These are phyloP conservation scores for Coendou prehensilis DNA, from an alignment of 2,797 vertebrate genomes.

Conservation along the genomic window DNA sequence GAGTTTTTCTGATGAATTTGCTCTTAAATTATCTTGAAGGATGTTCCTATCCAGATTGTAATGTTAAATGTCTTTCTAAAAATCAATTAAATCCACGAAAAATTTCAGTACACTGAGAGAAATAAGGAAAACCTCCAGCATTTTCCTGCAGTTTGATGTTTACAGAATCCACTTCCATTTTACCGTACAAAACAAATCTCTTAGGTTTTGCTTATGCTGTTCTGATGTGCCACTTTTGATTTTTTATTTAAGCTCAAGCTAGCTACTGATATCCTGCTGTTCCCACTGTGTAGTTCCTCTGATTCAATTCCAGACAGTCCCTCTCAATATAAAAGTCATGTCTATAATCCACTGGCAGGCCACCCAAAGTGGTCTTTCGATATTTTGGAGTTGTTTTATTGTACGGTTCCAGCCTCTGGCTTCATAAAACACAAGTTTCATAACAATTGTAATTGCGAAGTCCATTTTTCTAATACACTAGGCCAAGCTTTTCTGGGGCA, in stretches of 20 bases:
- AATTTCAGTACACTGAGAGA: conserved; percentile 53
- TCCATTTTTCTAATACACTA: conserved; percentile 68
- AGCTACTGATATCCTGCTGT: conserved; percentile 54
- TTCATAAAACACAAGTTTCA: conserved; percentile 78
- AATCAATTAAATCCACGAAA: conserved; percentile 77
- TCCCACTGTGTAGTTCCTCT: conserved; percentile 64
- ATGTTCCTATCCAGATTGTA: conserved; percentile 80
- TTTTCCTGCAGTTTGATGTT: conserved; percentile 63
- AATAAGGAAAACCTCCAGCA: conserved; percentile 54
- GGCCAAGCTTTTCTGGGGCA: conserved; percentile 63
- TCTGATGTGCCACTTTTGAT: conserved; percentile 77
- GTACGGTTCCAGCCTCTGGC: conserved; percentile 61
- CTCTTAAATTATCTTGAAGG: conserved; percentile 71
- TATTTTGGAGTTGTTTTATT: conserved; percentile 79
- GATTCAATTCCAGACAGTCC: conserved; percentile 71
- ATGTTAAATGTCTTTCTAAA: conserved; percentile 81
- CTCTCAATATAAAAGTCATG: conserved; percentile 75
- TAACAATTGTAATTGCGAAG: conserved; percentile 68
- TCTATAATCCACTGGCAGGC: conserved; percentile 69
- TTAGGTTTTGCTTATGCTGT: conserved; percentile 69
- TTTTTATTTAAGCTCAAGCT: conserved; percentile 78
- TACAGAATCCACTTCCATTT: conserved; percentile 64
- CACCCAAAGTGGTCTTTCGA: conserved; percentile 78
- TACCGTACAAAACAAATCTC: conserved; percentile 61
- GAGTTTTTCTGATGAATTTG: conserved; percentile 70